A percentile compares a stretch with the other conserved stretches of the same genome.
phyloP scores from a whole-genome alignment of 2,888 invertebrate species.

The Laspeyria flexula region DNA sequence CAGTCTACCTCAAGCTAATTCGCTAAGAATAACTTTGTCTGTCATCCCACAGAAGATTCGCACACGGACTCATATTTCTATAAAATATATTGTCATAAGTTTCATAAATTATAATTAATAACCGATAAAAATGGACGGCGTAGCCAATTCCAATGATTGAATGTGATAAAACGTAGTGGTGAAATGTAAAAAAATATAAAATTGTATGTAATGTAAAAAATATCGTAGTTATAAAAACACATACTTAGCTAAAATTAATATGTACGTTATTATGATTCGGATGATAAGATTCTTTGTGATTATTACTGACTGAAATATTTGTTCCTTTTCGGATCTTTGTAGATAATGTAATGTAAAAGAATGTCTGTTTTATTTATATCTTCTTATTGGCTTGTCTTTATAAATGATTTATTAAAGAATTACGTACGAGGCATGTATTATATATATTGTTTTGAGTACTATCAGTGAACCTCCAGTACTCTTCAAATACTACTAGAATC shows the following conservation, averaged over 20 bases:
- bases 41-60: no score
- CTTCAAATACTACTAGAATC: no score
- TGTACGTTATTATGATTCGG: not conserved
- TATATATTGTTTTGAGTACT: no score
- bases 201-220: conserved; percentile 15
- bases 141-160: conserved; percentile 54
- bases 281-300: conserved; percentile 7
- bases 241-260: conserved; percentile 4
- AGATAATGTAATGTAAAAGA: not conserved
- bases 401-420: no score
- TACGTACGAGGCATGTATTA: no score
- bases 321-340: not conserved
- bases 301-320: conserved; percentile 20
- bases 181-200: conserved; percentile 24
- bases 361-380: not conserved
- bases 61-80: no score
- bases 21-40: no score
- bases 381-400: no score
- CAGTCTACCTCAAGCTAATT: no score
- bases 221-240: conserved; percentile 18
- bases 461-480: no score
- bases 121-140: conserved; percentile 29
- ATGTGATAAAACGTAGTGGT: conserved; percentile 53
- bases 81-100: no score
- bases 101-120: not conserved